Conservation (phyloP, 2,797 vertebrate genomes). For the Columba guinea region DNA sequence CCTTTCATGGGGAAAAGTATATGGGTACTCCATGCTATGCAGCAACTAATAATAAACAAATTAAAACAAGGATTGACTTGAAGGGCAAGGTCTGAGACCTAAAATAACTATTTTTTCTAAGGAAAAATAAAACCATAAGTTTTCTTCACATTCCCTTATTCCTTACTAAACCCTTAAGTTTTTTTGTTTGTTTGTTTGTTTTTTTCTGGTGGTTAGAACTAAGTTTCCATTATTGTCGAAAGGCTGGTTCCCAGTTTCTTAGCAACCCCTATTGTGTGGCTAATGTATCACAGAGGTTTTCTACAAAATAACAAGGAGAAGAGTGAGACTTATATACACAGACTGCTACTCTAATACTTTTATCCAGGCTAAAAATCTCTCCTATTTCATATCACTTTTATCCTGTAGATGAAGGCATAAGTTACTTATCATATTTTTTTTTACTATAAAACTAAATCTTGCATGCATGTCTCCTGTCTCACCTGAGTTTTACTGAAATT, state of each 20-base stretch:
- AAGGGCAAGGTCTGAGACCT: background rate
- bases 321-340: background rate
- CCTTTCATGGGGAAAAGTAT: background rate
- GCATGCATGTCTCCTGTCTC: background rate
- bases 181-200: background rate
- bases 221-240: background rate
- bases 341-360: background rate
- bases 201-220: background rate
- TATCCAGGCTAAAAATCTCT: background rate
- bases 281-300: background rate
- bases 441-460: background rate
- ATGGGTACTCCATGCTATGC: background rate
- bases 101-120: background rate
- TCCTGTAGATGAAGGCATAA: background rate
- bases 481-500: background rate
- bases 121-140: rapidly evolving
- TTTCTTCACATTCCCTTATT: background rate
- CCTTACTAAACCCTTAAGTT: background rate
- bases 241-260: background rate
- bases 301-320: background rate
- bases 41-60: background rate
- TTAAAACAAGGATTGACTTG: background rate
- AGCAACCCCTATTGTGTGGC: background rate
- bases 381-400: background rate
- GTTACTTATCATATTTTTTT: background rate